These are phyloP conservation scores for Eumeta japonica DNA, from an alignment of 1,140 invertebrate genomes.

Conservation along the genomic window DNA sequence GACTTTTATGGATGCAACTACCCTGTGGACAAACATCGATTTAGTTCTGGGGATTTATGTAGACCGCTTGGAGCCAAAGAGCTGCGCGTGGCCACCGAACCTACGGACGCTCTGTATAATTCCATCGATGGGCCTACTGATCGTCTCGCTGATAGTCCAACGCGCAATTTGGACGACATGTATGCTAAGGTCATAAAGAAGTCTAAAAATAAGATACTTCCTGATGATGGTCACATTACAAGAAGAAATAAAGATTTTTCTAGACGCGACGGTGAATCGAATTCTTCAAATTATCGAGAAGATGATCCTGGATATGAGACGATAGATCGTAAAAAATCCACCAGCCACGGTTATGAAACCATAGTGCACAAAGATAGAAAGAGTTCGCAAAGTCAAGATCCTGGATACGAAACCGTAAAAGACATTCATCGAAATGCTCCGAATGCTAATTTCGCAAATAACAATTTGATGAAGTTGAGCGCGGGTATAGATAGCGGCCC, in stretches of 20 bases:
- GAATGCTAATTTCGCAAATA: slow-evolving; percentile 25
- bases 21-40: slow-evolving; percentile 53
- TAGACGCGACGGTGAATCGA: slow-evolving; percentile 13
- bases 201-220: slow-evolving; percentile 52
- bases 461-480: slow-evolving; percentile 36
- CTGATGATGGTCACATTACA: too few relatives aligned
- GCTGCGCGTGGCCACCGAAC: slow-evolving; percentile 47
- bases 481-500: slow-evolving; percentile 54
- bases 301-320: slow-evolving; percentile 58
- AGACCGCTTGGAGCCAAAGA: slow-evolving; percentile 48
- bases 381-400: slow-evolving; percentile 49
- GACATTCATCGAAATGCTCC: slow-evolving; percentile 31
- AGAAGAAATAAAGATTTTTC: too few relatives aligned
- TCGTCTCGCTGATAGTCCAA: slow-evolving; percentile 60
- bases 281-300: slow-evolving; percentile 24
- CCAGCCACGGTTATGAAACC: slow-evolving; percentile 54
- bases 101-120: slow-evolving; percentile 46
- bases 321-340: slow-evolving; percentile 43
- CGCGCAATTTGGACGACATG: slow-evolving; percentile 78
- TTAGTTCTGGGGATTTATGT: slow-evolving; percentile 47
- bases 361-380: slow-evolving; percentile 48
- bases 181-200: slow-evolving; percentile 83
- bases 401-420: slow-evolving; percentile 65
- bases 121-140: slow-evolving; percentile 47
- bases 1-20: slow-evolving; percentile 58